These are phyloP conservation scores for Chiloscyllium punctatum DNA, from an alignment of 2,797 vertebrate species.

Conservation along the genomic window DNA sequence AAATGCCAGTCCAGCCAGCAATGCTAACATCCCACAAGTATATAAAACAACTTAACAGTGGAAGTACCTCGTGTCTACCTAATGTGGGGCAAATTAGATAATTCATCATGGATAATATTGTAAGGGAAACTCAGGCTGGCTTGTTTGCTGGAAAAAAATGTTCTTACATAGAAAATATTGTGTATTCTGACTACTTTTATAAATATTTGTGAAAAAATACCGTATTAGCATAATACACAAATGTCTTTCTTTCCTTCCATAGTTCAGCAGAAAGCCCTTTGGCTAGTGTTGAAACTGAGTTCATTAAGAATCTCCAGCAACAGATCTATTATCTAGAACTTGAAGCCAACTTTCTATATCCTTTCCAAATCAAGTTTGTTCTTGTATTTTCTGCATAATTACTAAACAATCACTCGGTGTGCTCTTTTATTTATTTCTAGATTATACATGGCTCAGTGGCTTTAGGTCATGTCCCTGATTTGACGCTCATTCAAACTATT, in stretches of 20 bases:
- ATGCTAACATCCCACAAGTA: too few species aligned
- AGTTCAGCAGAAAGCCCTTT: neutral
- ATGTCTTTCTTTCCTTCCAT: neutral
- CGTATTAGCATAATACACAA: neutral
- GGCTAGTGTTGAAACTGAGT: constrained; percentile 37
- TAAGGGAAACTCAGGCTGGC: neutral
- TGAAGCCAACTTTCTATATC: constrained; percentile 45
- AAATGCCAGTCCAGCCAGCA: too few species aligned
- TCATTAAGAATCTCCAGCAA: constrained; percentile 44
- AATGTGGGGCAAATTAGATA: neutral
- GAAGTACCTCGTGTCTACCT: neutral
- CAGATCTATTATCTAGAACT: constrained; percentile 45
- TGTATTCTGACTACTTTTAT: neutral
- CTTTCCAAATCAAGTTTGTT: neutral
- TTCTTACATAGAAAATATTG: neutral
- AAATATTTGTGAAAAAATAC: neutral
- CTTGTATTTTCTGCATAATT: too few species aligned
- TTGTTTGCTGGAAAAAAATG: neutral
- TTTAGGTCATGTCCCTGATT: neutral
- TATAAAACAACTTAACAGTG: too few species aligned
- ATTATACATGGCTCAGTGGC: neutral
- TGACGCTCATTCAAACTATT: neutral
- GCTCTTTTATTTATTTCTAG: neutral
- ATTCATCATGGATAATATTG: neutral
- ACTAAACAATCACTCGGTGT: neutral